Base-by-base conservation (phyloP, 2,888 invertebrate species). In the Germaria angustata region DNA sequence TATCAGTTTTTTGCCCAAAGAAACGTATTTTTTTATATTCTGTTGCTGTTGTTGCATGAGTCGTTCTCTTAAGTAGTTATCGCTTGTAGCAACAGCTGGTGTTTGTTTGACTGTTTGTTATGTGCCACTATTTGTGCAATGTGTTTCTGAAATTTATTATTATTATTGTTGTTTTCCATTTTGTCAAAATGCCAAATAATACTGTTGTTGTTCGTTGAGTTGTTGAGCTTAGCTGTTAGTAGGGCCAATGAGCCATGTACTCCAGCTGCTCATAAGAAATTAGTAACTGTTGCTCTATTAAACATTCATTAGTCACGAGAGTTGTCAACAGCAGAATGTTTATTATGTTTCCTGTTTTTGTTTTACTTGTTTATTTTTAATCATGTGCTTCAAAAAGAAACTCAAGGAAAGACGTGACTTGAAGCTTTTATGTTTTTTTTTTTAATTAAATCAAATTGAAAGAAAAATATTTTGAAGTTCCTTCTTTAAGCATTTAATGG, bases 251-350 rank as follows among this genome's bases (percentile, higher is more conserved):
- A 55, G 39, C 44, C 34, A 41, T 17, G 59, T 53, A 46, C 68
- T 78, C 72, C 53, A 57, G 66, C 55, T 77, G 81, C 53, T 41
- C 81, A 63, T 72, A 81, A 81, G 76, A 77, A 81, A 81, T 77
- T 81, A 77, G 72, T 68, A 81, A 81, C 77, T 81, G 81, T 81
- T 81, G 81, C 81, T 81, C 73, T 78, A 78, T 81, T 81, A 77
- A 81, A 81, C 39, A 81, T 77, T 73, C 68, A 78, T 78, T 81
- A 73, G 77, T 72, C 77, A 72, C 61, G 73, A 69, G 68, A 77
- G 66, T 68, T 78, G 77, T 81, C 73, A 81, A 53, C 68, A 68
- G 53, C 72, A 77, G 32, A 63, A 51, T 59, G 55, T 73, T 78
- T 78, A 81, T 78, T 77, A 81, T 65, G 28, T 57, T 39, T 39